Percentiles rank a stretch among this genome's conserved stretches.
Conservation (phyloP, 2,888 invertebrate species). For the Scrobipalpa costella region DNA sequence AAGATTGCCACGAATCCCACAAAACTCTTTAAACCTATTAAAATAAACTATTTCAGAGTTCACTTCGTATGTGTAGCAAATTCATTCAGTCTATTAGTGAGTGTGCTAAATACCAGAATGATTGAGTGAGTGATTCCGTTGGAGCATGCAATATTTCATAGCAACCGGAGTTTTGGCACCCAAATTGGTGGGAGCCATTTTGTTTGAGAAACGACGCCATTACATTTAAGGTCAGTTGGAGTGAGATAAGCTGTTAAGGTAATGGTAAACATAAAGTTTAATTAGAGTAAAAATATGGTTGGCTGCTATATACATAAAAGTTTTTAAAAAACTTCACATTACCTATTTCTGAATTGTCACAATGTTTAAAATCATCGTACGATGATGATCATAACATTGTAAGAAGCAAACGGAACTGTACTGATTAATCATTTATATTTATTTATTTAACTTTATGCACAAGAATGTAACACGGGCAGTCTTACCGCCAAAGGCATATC, state of each 20-base stretch:
- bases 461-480: no score
- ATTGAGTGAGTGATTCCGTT: conserved; percentile 25
- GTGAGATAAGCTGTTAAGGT: conserved; percentile 5
- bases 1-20: no score
- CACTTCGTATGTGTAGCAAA: background rate
- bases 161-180: background rate
- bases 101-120: conserved; percentile 3
- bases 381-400: no score
- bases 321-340: background rate
- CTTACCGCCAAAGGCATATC: no score
- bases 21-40: background rate
- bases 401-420: no score
- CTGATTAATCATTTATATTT: no score
- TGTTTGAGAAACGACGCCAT: conserved; percentile 13
- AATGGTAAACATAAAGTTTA: conserved; percentile 8
- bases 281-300: background rate
- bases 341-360: no score
- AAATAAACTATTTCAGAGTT: background rate
- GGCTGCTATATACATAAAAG: background rate
- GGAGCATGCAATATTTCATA: conserved; percentile 7
- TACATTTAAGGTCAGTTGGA: conserved; percentile 9
- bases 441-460: no score
- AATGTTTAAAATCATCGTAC: no score
- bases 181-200: conserved; percentile 2
- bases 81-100: background rate